Evolutionary conservation across 2,888 invertebrate genomes (phyloP).

Genomic region (Drosophila austrosaltans): DNA sequence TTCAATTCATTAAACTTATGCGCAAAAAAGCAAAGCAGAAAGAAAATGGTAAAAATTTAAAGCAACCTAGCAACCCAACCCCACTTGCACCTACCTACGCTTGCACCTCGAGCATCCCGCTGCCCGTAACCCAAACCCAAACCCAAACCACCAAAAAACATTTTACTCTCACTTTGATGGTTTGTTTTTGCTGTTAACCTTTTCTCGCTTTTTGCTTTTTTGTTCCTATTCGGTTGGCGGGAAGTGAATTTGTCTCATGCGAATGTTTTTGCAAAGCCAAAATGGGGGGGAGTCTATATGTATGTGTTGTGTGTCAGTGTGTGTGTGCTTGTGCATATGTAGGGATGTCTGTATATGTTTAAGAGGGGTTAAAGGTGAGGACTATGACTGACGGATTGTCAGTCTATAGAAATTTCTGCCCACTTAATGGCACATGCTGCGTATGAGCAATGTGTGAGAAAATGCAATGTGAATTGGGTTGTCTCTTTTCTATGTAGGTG

Average conservation of each 20-base stretch:
- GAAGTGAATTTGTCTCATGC: constrained; percentile 61
- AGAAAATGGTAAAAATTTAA: constrained; percentile 42
- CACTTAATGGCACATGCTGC: constrained; percentile 69
- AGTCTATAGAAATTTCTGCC: constrained; percentile 51
- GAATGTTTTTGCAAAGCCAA: constrained; percentile 56
- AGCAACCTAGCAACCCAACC: neutral
- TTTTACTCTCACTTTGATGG: constrained; percentile 45
- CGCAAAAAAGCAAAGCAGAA: constrained; percentile 30
- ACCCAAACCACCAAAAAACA: constrained; percentile 2
- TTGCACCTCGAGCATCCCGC: too few relatives aligned
- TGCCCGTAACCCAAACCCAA: too few relatives aligned
- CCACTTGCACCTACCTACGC: neutral
- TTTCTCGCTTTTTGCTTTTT: constrained; percentile 42
- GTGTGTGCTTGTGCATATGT: neutral
- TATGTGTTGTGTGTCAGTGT: constrained; percentile 9
- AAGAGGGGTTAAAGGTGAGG: constrained; percentile 46
- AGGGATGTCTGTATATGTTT: constrained; percentile 36
- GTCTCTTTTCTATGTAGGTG: constrained; percentile 1
- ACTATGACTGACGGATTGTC: constrained; percentile 31
- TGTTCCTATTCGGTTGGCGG: constrained; percentile 58
- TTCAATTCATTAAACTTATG: constrained; percentile 35
- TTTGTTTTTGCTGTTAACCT: constrained; percentile 64
- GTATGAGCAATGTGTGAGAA: constrained; percentile 67
- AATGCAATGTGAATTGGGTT: constrained; percentile 23
- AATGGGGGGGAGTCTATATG: constrained; percentile 17